Conservation (phyloP, 2,113 vertebrate species). For the Sylvia atricapilla region DNA sequence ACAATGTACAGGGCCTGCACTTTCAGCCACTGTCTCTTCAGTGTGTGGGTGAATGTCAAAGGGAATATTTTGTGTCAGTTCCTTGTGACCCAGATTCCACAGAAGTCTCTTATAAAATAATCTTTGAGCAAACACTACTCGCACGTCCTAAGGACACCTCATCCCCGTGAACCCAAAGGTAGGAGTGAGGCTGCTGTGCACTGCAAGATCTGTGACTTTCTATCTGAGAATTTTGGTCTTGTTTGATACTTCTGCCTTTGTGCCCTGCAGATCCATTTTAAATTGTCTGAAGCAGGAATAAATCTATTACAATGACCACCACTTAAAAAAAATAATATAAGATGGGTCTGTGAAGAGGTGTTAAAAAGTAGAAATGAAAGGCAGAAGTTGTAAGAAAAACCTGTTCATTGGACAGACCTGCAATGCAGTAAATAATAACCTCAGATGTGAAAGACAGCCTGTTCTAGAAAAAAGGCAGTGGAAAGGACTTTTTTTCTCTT, state of each 20-base stretch:
- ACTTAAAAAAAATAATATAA: not conserved
- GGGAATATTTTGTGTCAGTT: constrained; percentile 44
- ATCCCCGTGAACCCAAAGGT: not conserved
- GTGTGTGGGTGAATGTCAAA: constrained; percentile 19
- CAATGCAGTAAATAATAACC: constrained; percentile 63
- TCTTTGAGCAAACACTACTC: constrained; percentile 17
- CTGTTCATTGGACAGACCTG: constrained; percentile 29
- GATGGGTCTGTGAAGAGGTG: constrained; percentile 49
- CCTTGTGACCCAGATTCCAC: constrained; percentile 51
- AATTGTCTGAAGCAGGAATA: constrained; percentile 37
- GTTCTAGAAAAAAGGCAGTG: constrained; percentile 16
- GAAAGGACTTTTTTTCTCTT: not conserved
- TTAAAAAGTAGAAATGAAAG: constrained; percentile 50
- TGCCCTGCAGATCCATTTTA: constrained; percentile 43
- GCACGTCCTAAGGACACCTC: not conserved
- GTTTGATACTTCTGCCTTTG: constrained; percentile 51
- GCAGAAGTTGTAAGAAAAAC: constrained; percentile 58
- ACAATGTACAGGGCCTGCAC: not conserved
- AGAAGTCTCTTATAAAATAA: constrained; percentile 1
- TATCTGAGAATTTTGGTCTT: constrained; percentile 20
- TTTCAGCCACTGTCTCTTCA: constrained; percentile 8
- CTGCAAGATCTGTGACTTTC: constrained; percentile 4
- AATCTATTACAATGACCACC: constrained; percentile 42
- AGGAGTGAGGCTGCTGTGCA: not conserved
- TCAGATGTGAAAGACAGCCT: constrained; percentile 45